Evolutionary conservation across 2,113 vertebrate species (phyloP).

Genomic region (Oreochromis niloticus): DNA sequence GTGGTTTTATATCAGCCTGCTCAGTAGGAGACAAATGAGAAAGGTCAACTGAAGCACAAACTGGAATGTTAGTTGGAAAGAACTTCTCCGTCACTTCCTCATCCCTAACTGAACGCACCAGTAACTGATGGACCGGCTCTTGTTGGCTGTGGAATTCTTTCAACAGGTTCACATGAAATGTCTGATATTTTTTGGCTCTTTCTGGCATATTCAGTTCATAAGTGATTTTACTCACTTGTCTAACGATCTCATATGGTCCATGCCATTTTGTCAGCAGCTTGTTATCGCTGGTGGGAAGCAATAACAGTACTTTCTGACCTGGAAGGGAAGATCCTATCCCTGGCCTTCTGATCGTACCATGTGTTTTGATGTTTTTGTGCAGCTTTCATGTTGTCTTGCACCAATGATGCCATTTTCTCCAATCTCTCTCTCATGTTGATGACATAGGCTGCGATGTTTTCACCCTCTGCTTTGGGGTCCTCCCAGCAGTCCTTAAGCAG

Average conservation of each 20-base stretch:
- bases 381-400: not conserved
- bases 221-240: not conserved
- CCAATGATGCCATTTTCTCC: not conserved
- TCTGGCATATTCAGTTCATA: not conserved
- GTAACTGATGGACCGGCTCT: no score
- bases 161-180: no score
- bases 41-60: no score
- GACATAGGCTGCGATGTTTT: not conserved
- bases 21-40: no score
- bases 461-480: not conserved
- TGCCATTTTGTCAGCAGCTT: no score
- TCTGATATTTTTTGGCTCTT: no score
- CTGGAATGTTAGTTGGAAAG: no score
- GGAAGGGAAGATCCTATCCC: not conserved
- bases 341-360: not conserved
- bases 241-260: not conserved
- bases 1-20: no score
- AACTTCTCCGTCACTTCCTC: no score
- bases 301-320: not conserved
- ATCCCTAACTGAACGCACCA: no score
- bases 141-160: no score
- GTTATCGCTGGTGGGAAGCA: not conserved
- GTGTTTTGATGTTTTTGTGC: not conserved
- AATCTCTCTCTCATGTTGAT: not conserved
- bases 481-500: not conserved